Evolutionary conservation across 1,140 invertebrate species (phyloP).

Genomic region (Ips nitidus): DNA sequence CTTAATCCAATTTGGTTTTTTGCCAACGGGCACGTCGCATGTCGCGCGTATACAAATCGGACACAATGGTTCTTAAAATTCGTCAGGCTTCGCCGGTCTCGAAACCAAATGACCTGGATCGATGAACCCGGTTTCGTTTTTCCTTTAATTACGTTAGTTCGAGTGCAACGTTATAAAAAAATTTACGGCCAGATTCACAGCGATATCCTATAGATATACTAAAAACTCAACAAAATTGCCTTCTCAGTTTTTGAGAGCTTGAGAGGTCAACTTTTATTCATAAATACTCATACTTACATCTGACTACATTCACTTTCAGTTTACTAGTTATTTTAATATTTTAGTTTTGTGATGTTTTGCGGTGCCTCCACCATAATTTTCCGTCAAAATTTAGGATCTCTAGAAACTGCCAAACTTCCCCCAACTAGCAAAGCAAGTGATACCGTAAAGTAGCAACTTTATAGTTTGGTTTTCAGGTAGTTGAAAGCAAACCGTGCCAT

Average conservation of each 20-base stretch:
- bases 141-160: no score
- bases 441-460: neutral
- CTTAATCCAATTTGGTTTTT: slow-evolving; percentile 19
- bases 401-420: neutral
- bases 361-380: neutral
- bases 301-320: neutral
- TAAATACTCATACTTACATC: neutral
- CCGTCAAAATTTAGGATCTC: neutral
- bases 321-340: neutral
- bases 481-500: slow-evolving; percentile 1
- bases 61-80: slow-evolving; percentile 25
- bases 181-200: no score
- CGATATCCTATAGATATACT: no score
- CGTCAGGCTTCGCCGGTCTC: slow-evolving; percentile 16
- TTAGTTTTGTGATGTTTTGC: neutral
- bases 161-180: no score
- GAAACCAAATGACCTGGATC: slow-evolving; percentile 22
- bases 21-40: neutral
- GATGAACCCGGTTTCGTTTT: slow-evolving; percentile 9
- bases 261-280: neutral
- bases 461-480: neutral
- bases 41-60: slow-evolving; percentile 8
- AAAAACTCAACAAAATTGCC: neutral
- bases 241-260: neutral
- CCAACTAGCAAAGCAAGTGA: neutral